Percentiles rank a stretch among this genome's conserved stretches.
phyloP scores from a whole-genome alignment of 2,888 invertebrate species.

The Mythimna albipuncta region DNA sequence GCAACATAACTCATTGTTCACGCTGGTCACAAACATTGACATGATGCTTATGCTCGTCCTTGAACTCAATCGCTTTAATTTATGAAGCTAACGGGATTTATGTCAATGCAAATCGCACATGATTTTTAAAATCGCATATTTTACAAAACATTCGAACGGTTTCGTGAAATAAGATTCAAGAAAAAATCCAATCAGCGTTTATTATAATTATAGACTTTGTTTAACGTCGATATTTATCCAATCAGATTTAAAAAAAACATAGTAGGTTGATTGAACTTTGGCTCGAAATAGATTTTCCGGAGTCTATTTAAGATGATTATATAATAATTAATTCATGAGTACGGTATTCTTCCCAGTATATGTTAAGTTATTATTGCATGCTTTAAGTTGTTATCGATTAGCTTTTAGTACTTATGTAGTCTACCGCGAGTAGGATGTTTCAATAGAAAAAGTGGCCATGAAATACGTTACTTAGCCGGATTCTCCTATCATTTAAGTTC shows the following conservation, averaged over 20 bases:
- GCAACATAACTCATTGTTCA: constrained; percentile 88
- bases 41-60: constrained; percentile 87
- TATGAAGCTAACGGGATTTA: constrained; percentile 88
- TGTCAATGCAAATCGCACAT: constrained; percentile 85
- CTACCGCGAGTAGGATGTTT: constrained; percentile 75
- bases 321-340: constrained; percentile 69
- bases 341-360: constrained; percentile 70
- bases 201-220: constrained; percentile 35
- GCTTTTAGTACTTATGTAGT: constrained; percentile 23
- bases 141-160: constrained; percentile 10
- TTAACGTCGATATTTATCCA: constrained; percentile 12
- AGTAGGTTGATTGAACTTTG: constrained; percentile 66
- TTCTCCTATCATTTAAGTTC: constrained; percentile 77
- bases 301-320: constrained; percentile 70
- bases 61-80: constrained; percentile 89
- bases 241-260: constrained; percentile 10
- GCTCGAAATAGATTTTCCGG: constrained; percentile 69
- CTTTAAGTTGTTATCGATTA: constrained; percentile 54
- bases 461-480: constrained; percentile 85
- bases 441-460: constrained; percentile 86
- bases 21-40: constrained; percentile 86
- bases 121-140: constrained; percentile 26
- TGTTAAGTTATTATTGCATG: constrained; percentile 74
- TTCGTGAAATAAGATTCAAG: constrained; percentile 4
- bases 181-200: constrained; percentile 28